phyloP scores from a whole-genome alignment of 2,113 vertebrate genomes.

The Cyprinodon brontotheroides region DNA sequence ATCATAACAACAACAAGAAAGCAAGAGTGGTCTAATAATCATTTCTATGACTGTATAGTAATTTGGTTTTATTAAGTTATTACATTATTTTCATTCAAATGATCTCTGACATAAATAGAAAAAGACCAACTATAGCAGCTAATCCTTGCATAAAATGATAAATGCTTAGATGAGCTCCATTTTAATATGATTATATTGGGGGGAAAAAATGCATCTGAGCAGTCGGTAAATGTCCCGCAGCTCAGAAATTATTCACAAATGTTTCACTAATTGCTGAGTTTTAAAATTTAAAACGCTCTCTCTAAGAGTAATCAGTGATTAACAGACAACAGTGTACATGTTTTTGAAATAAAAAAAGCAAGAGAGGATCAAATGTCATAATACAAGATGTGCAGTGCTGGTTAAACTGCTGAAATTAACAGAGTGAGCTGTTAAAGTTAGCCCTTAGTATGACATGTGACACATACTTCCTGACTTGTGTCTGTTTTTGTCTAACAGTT shows the following conservation, averaged over 20 bases:
- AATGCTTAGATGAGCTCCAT: no score
- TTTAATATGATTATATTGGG: neutral
- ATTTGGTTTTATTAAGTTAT: no score
- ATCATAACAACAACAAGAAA: no score
- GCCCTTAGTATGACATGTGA: neutral
- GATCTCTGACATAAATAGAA: no score
- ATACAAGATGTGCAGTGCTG: neutral
- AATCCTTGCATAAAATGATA: no score
- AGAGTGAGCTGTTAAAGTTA: neutral
- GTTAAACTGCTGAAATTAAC: neutral
- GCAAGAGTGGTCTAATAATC: no score
- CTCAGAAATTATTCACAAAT: neutral
- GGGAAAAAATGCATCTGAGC: neutral
- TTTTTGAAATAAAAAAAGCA: neutral
- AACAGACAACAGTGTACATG: neutral
- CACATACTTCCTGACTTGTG: constrained; percentile 14
- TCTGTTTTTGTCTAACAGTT: neutral
- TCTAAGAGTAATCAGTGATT: neutral
- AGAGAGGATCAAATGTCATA: neutral
- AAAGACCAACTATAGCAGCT: neutral
- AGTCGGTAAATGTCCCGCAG: neutral
- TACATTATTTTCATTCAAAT: no score
- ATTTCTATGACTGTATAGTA: no score
- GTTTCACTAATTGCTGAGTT: neutral
- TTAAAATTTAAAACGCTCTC: neutral